A percentile compares a stretch with the other conserved stretches of the same genome.
Evolutionary conservation across 2,888 invertebrate genomes (phyloP).

Genomic region (Hydraecia micacea): DNA sequence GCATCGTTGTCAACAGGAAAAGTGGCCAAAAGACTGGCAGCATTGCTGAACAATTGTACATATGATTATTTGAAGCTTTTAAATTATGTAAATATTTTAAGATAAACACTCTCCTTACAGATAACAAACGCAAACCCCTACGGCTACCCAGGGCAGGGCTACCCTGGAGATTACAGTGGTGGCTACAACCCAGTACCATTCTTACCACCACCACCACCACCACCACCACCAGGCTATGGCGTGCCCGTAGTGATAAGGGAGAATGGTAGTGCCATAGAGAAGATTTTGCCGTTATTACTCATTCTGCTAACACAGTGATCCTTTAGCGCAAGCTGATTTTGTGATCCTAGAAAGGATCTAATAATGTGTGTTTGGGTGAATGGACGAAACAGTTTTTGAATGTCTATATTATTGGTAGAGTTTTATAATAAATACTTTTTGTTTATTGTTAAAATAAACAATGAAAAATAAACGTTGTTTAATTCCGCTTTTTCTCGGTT

Average conservation of each 20-base stretch:
- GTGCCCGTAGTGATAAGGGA: conserved; percentile 28
- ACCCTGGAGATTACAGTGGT: conserved; percentile 31
- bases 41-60: neutral
- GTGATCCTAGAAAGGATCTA: neutral
- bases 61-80: neutral
- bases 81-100: too few species aligned
- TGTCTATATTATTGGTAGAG: neutral
- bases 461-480: neutral
- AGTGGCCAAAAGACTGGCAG: neutral
- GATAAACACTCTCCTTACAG: conserved; percentile 25
- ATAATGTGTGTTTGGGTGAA: neutral
- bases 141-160: conserved; percentile 31
- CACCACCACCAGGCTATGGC: conserved; percentile 20
- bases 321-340: neutral
- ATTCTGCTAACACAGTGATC: conserved; percentile 31
- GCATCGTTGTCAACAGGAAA: neutral
- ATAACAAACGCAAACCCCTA: conserved; percentile 47
- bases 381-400: neutral
- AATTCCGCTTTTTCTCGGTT: neutral
- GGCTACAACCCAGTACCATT: conserved; percentile 41
- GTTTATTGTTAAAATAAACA: conserved; percentile 17
- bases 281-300: conserved; percentile 50
- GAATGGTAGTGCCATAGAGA: conserved; percentile 37
- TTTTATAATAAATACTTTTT: conserved; percentile 4
- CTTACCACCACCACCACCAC: conserved; percentile 52